Evolutionary conservation across 2,797 vertebrate species (phyloP).

Genomic region (Potorous gilbertii): DNA sequence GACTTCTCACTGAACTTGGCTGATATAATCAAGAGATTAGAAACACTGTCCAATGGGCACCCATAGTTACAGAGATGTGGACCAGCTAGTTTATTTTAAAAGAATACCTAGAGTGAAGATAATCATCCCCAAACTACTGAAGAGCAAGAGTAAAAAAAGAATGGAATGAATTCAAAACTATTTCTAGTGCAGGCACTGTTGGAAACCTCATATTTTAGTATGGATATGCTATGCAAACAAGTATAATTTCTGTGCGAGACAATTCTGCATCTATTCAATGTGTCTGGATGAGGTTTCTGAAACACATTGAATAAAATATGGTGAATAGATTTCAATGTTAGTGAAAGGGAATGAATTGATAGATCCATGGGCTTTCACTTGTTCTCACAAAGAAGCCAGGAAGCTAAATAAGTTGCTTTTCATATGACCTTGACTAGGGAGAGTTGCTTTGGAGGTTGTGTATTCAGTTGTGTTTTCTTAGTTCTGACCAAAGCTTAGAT

Average conservation of each 20-base stretch:
- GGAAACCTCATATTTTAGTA: conserved; percentile 77
- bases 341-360: conserved; percentile 52
- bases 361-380: conserved; percentile 36
- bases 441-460: conserved; percentile 30
- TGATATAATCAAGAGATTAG: conserved; percentile 53
- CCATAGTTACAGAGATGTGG: conserved; percentile 45
- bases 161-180: conserved; percentile 64
- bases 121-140: conserved; percentile 67
- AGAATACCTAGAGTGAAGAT: conserved; percentile 63
- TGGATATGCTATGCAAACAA: conserved; percentile 56
- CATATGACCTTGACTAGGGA: conserved; percentile 60
- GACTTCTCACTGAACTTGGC: neutral
- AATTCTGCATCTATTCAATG: conserved; percentile 67
- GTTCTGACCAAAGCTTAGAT: conserved; percentile 44
- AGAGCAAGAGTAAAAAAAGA: conserved; percentile 55
- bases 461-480: conserved; percentile 53
- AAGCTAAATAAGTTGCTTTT: conserved; percentile 46
- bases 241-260: conserved; percentile 57
- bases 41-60: conserved; percentile 48
- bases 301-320: conserved; percentile 66
- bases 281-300: conserved; percentile 63
- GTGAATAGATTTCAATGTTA: conserved; percentile 63
- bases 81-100: conserved; percentile 31
- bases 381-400: conserved; percentile 19
- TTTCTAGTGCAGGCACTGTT: conserved; percentile 64